These are phyloP conservation scores for Aurelia coerulea DNA, from an alignment of 30 jellyfish, hydroid and myxozoan species.

Conservation along the genomic window DNA sequence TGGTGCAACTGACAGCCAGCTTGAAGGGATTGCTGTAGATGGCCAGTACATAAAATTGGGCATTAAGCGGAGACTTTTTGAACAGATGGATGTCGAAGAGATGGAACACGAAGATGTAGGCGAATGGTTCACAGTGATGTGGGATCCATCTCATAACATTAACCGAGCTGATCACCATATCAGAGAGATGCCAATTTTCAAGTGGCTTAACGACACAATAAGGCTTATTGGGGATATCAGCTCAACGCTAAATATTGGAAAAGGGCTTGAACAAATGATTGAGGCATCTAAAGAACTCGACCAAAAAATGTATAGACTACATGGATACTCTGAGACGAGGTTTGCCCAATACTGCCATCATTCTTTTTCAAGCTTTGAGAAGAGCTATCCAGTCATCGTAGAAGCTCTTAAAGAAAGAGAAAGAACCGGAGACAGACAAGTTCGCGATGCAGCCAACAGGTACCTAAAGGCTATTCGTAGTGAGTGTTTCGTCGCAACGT, in stretches of 20 bases:
- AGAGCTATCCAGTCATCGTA: conserved; percentile 8
- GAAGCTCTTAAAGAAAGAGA: conserved; percentile 8
- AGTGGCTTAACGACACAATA: conserved; percentile 7
- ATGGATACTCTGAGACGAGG: conserved; percentile 21
- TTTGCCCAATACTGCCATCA: conserved; percentile 28
- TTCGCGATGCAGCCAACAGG: not conserved
- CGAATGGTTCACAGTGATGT: conserved; percentile 29
- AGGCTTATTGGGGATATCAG: conserved; percentile 7
- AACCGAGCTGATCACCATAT: conserved; percentile 23
- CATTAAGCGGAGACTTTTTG: not conserved
- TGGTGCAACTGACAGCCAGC: conserved; percentile 22
- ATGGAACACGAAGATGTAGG: not conserved
- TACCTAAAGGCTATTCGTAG: not conserved
- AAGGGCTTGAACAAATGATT: conserved; percentile 20
- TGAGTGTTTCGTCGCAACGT: not conserved
- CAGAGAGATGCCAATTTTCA: conserved; percentile 19
- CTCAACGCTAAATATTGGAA: conserved; percentile 13
- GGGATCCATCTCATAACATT: conserved; percentile 21
- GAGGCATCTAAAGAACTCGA: conserved; percentile 19
- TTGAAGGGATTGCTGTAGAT: conserved; percentile 43
- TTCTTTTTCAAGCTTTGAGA: conserved; percentile 11
- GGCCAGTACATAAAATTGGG: conserved; percentile 35
- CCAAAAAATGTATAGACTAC: not conserved
- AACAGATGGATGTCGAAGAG: conserved; percentile 14
- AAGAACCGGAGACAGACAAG: conserved; percentile 9